These are phyloP conservation scores for Tokudaia muenninki DNA, from an alignment of 2,797 vertebrate species.

Conservation along the genomic window DNA sequence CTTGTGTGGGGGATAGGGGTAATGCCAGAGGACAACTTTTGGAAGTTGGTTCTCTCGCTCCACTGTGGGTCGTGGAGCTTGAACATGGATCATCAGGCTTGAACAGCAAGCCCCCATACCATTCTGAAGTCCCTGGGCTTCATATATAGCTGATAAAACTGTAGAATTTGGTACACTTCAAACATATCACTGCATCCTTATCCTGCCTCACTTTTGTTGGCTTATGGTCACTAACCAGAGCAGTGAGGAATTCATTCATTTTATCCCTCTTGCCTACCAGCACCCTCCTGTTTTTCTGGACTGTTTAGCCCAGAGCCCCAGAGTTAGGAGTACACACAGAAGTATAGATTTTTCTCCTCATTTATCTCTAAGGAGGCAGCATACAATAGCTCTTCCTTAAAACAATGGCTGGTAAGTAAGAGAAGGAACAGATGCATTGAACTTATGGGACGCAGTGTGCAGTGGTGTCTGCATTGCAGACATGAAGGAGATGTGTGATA, in stretches of 20 bases:
- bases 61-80: neutral
- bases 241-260: neutral
- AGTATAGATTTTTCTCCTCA: neutral
- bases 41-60: neutral
- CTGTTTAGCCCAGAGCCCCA: neutral
- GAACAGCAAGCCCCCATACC: neutral
- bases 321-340: neutral
- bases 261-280: too few species aligned
- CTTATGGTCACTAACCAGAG: neutral
- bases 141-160: neutral
- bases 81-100: neutral
- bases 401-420: neutral
- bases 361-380: neutral
- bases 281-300: neutral
- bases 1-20: too few species aligned
- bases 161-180: neutral
- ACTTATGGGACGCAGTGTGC: neutral
- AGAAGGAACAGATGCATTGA: neutral
- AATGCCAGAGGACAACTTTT: neutral
- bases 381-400: neutral
- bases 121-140: neutral
- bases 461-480: neutral
- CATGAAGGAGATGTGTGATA: neutral
- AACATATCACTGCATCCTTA: neutral
- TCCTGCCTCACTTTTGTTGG: neutral